Base-by-base conservation (phyloP, 2,113 vertebrate genomes). In the Procavia capensis region DNA sequence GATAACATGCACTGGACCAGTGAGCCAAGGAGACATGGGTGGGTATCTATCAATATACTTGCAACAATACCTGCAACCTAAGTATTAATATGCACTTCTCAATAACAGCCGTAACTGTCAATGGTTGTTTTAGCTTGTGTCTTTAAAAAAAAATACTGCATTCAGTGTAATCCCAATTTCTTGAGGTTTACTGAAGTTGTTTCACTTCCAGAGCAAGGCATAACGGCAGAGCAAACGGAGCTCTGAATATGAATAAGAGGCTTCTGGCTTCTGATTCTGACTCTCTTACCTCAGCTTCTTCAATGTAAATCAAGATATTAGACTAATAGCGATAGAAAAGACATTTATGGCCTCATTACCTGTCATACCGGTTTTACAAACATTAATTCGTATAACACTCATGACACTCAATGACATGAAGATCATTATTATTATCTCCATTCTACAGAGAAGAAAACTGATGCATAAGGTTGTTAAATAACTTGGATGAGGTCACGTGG, bases 381-480 rank as follows among this genome's bases (percentile, higher is more conserved):
- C 79, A 80, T 68, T 88, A 88, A 75, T 47, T 92, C 41, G 59
- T 57, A 75, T 84, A 86, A 83, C 31, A 43, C 9, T 76, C 34
- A 20, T 75, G 41, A 64, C 43, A 72, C 19, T 78, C 14, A 9
- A 87, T 74, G 27, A 84, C 10, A 84, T 86, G 24, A 95, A 5
- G 9, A 88, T 27, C 79, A 70, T 70, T 83, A 45, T 41, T 85
- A 86, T 92, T 70, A 54, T 78, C 31, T 59, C 50, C 17, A 94
- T 86, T 91, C 89, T 91, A 75, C 27, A 88, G 19, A 91, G 27
- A 95, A 88, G 45, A 85, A 95, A 96, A 89, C 57, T 17, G 50
- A n/a, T 31, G 54, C 31, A 31, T 16, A 54, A 54, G 17, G 50
- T 54, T 16, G 11, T 54, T 84, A 83, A 85, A 64, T 87, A 76